phyloP scores from a whole-genome alignment of 2,113 vertebrate species.

The western clawed frog (Xenopus tropicalis) region UCB_Xtro_10.0 CM004443.2:37077001-37077500 shows the following conservation, averaged over 20 bases:
- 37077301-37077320: background rate
- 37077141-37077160: background rate
- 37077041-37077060: too few relatives aligned
- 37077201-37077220: constrained; percentile 5
- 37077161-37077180: background rate
- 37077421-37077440: too few relatives aligned
- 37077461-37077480: too few relatives aligned
- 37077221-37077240: constrained; percentile 14
- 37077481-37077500: too few relatives aligned
- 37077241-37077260: background rate
- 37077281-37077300: background rate
- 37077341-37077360: background rate
- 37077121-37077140: background rate
- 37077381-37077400: too few relatives aligned
- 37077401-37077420: too few relatives aligned
- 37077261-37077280: constrained; percentile 1
- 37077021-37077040: too few relatives aligned
- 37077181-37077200: background rate
- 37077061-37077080: too few relatives aligned
- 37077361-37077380: background rate
- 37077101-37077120: background rate
- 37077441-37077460: too few relatives aligned
- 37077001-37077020: too few relatives aligned
- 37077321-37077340: background rate
- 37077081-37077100: background rate